phyloP scores from a whole-genome alignment of 2,888 invertebrate genomes.

The Elysia crispata region DNA sequence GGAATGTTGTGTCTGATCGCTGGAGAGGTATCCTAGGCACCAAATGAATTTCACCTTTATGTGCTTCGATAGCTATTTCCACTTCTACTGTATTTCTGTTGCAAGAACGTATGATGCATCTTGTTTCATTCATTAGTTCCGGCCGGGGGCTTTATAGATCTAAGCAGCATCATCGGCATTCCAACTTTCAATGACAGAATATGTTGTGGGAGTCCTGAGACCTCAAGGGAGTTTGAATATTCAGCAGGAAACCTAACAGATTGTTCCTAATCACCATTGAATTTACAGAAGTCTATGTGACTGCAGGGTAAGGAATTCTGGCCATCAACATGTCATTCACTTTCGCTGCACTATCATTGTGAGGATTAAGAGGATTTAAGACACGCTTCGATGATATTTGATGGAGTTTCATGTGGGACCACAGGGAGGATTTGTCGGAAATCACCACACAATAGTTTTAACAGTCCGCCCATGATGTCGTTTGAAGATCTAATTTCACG shows the following conservation, averaged over 20 bases:
- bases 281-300: constrained; percentile 5
- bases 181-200: constrained; percentile 3
- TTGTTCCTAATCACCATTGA: background rate
- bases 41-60: background rate
- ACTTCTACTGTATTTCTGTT: constrained; percentile 10
- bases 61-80: background rate
- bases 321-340: background rate
- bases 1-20: constrained; percentile 3
- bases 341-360: background rate
- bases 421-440: constrained; percentile 20
- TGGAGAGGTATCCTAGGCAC: constrained; percentile 2
- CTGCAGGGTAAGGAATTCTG: background rate
- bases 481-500: no score
- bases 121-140: background rate
- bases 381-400: background rate
- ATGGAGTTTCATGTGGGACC: background rate
- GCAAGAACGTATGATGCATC: background rate
- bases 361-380: background rate
- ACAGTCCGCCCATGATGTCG: no score
- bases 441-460: constrained; percentile 1
- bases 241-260: background rate
- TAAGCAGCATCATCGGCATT: background rate
- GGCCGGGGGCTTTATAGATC: background rate
- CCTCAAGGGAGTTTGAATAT: background rate
- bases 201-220: background rate